phyloP scores from a whole-genome alignment of 2,113 vertebrate species.

The Rafetus swinhoei region DNA sequence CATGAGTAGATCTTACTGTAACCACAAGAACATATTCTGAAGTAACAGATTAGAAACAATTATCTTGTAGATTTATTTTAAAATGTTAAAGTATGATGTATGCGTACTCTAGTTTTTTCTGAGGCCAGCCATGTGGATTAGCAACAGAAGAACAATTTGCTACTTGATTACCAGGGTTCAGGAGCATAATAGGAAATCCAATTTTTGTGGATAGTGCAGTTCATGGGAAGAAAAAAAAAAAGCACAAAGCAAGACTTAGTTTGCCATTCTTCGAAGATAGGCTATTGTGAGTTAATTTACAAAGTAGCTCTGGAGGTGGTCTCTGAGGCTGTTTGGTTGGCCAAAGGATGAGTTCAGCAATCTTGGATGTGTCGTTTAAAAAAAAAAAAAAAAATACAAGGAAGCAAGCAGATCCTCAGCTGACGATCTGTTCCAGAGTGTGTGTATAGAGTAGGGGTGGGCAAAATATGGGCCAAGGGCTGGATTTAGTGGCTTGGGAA shows the following conservation, averaged over 20 bases:
- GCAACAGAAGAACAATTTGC: not conserved
- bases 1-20: conserved; percentile 39
- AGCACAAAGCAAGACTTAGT: not conserved
- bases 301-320: not conserved
- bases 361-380: not conserved
- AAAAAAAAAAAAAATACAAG: not conserved
- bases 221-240: not conserved
- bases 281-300: conserved; percentile 8
- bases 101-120: not conserved
- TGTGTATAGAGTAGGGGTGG: not conserved
- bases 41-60: conserved; percentile 63
- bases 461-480: too few species aligned
- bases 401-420: not conserved
- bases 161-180: not conserved
- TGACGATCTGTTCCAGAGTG: not conserved
- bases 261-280: not conserved
- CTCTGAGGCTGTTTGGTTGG: not conserved
- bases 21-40: conserved; percentile 38
- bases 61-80: conserved; percentile 24
- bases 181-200: not conserved
- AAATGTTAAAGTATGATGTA: conserved; percentile 20
- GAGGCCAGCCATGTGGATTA: not conserved
- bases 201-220: not conserved
- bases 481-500: too few species aligned
- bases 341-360: not conserved